Evolutionary conservation across 2,888 invertebrate species (phyloP).

Genomic region (Zelleria hepariella): DNA sequence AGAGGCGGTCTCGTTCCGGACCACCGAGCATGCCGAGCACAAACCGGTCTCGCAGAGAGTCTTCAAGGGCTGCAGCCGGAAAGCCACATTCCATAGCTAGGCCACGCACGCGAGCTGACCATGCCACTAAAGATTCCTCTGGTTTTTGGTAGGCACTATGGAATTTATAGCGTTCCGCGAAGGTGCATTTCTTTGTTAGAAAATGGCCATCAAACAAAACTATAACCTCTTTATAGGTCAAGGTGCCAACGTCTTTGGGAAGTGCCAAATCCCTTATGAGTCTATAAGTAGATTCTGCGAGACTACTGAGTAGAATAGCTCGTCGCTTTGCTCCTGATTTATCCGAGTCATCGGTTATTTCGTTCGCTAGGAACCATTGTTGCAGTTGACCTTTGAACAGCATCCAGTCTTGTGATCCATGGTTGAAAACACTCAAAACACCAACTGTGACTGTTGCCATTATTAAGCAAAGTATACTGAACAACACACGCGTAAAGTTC

Average conservation of each 20-base stretch:
- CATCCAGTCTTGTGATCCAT: background rate
- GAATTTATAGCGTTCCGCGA: constrained; percentile 10
- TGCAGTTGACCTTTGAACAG: background rate
- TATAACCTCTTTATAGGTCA: background rate
- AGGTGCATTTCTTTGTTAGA: background rate
- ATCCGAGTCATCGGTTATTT: background rate
- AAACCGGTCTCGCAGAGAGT: constrained; percentile 16
- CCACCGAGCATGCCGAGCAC: constrained; percentile 1
- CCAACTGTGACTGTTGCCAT: background rate
- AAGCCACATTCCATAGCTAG: constrained; percentile 14
- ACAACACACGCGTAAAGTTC: background rate
- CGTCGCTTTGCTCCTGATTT: background rate
- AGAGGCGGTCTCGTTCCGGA: background rate
- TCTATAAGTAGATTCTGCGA: background rate
- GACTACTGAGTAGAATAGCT: background rate
- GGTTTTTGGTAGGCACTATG: constrained; percentile 9
- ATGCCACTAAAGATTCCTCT: constrained; percentile 7
- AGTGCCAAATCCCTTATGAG: background rate
- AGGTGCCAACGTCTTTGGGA: background rate
- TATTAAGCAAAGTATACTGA: background rate
- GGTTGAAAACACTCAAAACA: background rate
- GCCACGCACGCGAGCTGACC: constrained; percentile 14
- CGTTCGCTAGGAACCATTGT: background rate
- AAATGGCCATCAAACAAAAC: background rate
- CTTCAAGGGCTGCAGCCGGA: constrained; percentile 8